Conservation (phyloP, 2,797 vertebrate species). For the Danio kyathit region DNA sequence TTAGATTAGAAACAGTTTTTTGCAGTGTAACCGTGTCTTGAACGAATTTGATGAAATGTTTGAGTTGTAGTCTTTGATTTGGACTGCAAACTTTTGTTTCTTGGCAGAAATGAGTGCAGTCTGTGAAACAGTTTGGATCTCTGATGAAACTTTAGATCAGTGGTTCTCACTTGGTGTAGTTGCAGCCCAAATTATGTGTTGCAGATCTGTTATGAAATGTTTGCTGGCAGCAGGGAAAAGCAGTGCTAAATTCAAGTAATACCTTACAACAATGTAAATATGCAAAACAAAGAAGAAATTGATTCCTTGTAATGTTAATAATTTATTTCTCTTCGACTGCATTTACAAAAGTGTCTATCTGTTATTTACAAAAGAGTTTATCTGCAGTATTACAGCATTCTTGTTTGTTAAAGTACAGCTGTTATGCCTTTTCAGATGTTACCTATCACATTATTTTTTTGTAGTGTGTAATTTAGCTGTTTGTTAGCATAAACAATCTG, state of each 20-base stretch:
- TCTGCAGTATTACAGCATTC: too few relatives aligned
- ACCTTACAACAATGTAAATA: neutral
- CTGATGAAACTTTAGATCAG: neutral
- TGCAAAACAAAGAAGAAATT: too few relatives aligned
- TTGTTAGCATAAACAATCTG: too few relatives aligned
- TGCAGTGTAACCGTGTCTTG: conserved; percentile 13
- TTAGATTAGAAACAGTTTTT: neutral
- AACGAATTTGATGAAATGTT: neutral
- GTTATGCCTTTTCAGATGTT: too few relatives aligned
- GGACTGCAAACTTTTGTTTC: neutral
- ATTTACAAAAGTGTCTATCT: neutral
- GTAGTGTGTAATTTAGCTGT: too few relatives aligned
- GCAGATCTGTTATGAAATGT: neutral
- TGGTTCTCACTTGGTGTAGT: neutral
- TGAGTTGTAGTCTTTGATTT: neutral
- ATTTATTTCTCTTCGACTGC: neutral
- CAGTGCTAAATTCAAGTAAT: neutral
- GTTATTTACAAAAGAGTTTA: too few relatives aligned
- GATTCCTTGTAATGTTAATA: too few relatives aligned
- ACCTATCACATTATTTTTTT: too few relatives aligned
- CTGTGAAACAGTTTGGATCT: neutral
- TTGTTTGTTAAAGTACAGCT: too few relatives aligned
- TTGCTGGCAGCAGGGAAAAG: neutral
- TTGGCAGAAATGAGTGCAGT: neutral
- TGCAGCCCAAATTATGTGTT: neutral